Evolutionary conservation across 2,797 vertebrate species (phyloP), one percentile per base, ranked within the genome.

Genomic region (Lemur catta): DNA sequence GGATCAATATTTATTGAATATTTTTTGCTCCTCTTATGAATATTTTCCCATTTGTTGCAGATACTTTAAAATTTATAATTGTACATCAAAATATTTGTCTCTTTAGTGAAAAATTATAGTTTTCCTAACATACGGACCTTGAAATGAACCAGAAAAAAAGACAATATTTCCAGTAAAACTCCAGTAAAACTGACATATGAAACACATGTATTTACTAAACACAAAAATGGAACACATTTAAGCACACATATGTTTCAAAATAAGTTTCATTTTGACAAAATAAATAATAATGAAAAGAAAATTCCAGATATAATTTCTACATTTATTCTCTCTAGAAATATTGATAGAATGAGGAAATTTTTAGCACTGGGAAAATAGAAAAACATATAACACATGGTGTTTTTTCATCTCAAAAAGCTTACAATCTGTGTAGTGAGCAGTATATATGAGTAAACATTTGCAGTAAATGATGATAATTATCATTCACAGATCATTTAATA

Each of bases 221-320:
- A 75, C 20, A 84, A 59, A 95, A 88, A 57, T 8, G 1, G 1
- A 88, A n/a, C 5, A 74, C 5, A 89, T 0, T 57, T 41, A 61
- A 52, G 18, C 8, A 46, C 38, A 52, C 33, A 61, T 52, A 84
- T 72, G 55, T 6, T 93, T 92, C 48, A 67, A 67, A 82, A 43
- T 74, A 72, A 87, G 4, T 61, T 87, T 94, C 7, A 46, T 82
- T 91, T 95, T 92, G 30, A 90, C 43, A 88, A 75, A 89, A 55
- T 57, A 88, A 84, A 78, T 50, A 48, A 28, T n/a, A 78, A 76
- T 55, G 20, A 10, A 65, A 72, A 69, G 61, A 52, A 91, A 93
- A 87, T 46, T 80, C 0, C 18, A 35, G 22, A 82, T 20, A 59
- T 52, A 72, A 84, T 41, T 33, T 96, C 13, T 71, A 57, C 10